Conservation (phyloP, 2,888 invertebrate genomes). For the Endotricha flammealis region DNA sequence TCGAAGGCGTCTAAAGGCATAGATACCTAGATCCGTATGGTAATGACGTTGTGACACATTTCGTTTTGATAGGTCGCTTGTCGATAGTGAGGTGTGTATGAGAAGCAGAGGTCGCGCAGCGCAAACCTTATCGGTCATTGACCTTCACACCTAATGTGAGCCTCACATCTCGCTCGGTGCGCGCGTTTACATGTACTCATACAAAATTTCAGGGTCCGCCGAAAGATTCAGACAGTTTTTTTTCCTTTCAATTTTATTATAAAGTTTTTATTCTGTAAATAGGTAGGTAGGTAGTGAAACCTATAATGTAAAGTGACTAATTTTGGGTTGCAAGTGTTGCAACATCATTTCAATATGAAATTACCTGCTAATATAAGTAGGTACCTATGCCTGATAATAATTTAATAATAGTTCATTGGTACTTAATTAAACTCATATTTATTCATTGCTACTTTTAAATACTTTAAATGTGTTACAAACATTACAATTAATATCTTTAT, state of each 20-base stretch:
- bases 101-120: slow-evolving; percentile 53
- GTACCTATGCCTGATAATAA: too few species aligned
- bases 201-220: slow-evolving; percentile 46
- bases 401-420: too few species aligned
- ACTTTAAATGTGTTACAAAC: too few species aligned
- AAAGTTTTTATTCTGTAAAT: too few species aligned
- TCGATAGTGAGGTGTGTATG: slow-evolving; percentile 48
- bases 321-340: slow-evolving; percentile 1
- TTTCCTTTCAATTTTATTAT: too few species aligned
- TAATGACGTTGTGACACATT: slow-evolving; percentile 25
- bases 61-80: slow-evolving; percentile 42
- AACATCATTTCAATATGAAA: slow-evolving; percentile 20
- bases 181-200: slow-evolving; percentile 38
- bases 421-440: too few species aligned
- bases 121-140: slow-evolving; percentile 73
- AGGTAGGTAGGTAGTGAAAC: too few species aligned
- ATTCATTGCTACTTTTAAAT: too few species aligned
- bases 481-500: too few species aligned
- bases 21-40: slow-evolving; percentile 2
- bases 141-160: slow-evolving; percentile 74
- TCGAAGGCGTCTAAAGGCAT: background rate
- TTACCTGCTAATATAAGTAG: too few species aligned
- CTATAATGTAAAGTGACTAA: too few species aligned
- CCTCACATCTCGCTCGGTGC: slow-evolving; percentile 63
- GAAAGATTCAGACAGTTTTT: too few species aligned